Evolutionary conservation across 2,797 vertebrate genomes (phyloP), one percentile per base, ranked within the genome.

Genomic region (Syngnathus rostellatus): DNA sequence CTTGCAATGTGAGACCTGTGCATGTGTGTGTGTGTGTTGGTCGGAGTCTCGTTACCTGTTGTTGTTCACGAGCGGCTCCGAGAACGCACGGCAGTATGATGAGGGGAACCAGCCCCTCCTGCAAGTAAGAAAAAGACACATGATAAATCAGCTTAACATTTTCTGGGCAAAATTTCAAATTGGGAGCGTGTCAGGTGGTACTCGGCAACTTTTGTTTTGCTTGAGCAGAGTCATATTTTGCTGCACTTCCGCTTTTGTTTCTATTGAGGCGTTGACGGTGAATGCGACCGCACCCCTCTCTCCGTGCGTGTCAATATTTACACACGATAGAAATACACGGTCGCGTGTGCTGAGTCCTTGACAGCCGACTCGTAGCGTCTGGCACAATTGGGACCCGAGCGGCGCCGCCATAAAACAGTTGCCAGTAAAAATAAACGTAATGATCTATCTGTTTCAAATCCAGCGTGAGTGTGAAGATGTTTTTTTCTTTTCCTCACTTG

Each of bases 51-150:
- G 86, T 91, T 90, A 93, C 92, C 89, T 90, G 90, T 89, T 90
- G 84, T 90, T 90, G 84, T 94, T 94, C 86, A 93, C 90, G 8
- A 93, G 77, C 25, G 91, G 86, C 74, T 93, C 94, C 0, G 93
- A 91, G 58, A 86, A 72, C 37, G 86, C 82, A 19, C 88, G 88
- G 76, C 91, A 92, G 78, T 99, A 98, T 0, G 97, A 98, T 0
- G 94, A 95, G 14, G 97, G 97, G 89, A 99, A 99, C 97, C 97
- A 99, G 74, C 97, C 97, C 85, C 92, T 94, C 85, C 97, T 99
- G 87, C 75, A 77, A 80, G 25, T 23, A 72, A 31, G 71, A 21
- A 43, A 62, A 38, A 39, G 16, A 58, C 14, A 61, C 7, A 23
- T 21, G 38, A 60, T n/a, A 16, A 6, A 46, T 46, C 45, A 1